Conservation (phyloP, 1,140 invertebrate genomes). For the Stegodyphus mimosarum region DNA sequence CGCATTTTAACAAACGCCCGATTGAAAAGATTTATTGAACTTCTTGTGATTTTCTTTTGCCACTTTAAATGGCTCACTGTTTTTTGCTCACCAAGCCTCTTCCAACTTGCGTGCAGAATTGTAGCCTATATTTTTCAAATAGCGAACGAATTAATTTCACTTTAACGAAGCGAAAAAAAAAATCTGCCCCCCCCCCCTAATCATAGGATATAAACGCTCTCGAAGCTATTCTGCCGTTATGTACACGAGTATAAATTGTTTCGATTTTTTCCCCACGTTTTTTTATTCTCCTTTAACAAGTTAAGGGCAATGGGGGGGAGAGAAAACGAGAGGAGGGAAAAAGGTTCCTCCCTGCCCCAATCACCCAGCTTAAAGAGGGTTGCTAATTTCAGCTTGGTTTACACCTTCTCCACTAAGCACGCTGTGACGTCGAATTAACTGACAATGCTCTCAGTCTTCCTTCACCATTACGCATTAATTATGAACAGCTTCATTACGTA, state of each 20-base stretch:
- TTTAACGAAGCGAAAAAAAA: slow-evolving; percentile 54
- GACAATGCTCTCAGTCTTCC: slow-evolving; percentile 56
- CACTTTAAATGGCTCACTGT: slow-evolving; percentile 43
- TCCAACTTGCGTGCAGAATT: slow-evolving; percentile 46
- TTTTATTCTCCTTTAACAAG: slow-evolving; percentile 42
- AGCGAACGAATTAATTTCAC: slow-evolving; percentile 59
- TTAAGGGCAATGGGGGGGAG: slow-evolving; percentile 29
- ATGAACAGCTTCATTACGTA: slow-evolving; percentile 62
- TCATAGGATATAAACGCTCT: slow-evolving; percentile 58
- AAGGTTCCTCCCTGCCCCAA: slow-evolving; percentile 48
- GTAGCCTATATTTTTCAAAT: slow-evolving; percentile 61
- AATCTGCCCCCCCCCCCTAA: slow-evolving; percentile 6
- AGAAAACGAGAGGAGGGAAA: slow-evolving; percentile 47
- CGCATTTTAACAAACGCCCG: slow-evolving; percentile 50
- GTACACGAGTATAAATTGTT: slow-evolving; percentile 60
- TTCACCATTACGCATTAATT: slow-evolving; percentile 62
- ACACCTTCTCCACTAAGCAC: slow-evolving; percentile 56
- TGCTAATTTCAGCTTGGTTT: slow-evolving; percentile 61
- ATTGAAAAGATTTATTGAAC: slow-evolving; percentile 59
- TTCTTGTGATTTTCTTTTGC: slow-evolving; percentile 48
- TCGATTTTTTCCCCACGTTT: slow-evolving; percentile 45
- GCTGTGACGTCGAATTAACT: slow-evolving; percentile 61
- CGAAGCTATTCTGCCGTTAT: slow-evolving; percentile 59
- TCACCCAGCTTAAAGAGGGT: slow-evolving; percentile 50
- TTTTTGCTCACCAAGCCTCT: slow-evolving; percentile 21